These are phyloP conservation scores for Pseudopodoces humilis DNA, from an alignment of 2,113 vertebrate species.

Conservation along the genomic window DNA sequence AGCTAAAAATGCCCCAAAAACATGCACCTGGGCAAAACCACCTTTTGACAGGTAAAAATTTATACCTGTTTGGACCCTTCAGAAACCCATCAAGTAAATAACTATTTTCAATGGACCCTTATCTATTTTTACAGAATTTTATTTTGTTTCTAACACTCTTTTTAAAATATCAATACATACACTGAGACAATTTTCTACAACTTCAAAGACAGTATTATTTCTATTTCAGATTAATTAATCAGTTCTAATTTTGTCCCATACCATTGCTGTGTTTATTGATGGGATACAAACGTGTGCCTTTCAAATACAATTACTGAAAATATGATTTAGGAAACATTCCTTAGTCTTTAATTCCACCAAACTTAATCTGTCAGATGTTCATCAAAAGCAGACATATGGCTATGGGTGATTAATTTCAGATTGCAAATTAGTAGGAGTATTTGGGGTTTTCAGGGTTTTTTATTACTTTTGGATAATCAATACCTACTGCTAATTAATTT, in stretches of 20 bases:
- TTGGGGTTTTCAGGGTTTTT: neutral
- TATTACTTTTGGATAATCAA: neutral
- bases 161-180: neutral
- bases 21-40: neutral
- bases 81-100: neutral
- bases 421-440: neutral
- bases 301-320: neutral
- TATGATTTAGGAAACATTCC: neutral
- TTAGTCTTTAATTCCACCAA: neutral
- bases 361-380: neutral
- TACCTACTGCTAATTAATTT: neutral
- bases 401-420: conserved; percentile 21
- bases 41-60: neutral
- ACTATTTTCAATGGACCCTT: neutral
- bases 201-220: neutral
- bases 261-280: neutral
- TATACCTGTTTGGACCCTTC: neutral
- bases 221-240: neutral
- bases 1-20: neutral
- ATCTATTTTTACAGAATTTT: neutral
- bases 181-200: neutral
- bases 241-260: neutral
- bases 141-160: neutral
- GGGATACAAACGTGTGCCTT: neutral
- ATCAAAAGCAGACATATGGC: neutral